Base-by-base conservation (phyloP, 2,797 vertebrate species). In the Lutjanus argentimaculatus region DNA sequence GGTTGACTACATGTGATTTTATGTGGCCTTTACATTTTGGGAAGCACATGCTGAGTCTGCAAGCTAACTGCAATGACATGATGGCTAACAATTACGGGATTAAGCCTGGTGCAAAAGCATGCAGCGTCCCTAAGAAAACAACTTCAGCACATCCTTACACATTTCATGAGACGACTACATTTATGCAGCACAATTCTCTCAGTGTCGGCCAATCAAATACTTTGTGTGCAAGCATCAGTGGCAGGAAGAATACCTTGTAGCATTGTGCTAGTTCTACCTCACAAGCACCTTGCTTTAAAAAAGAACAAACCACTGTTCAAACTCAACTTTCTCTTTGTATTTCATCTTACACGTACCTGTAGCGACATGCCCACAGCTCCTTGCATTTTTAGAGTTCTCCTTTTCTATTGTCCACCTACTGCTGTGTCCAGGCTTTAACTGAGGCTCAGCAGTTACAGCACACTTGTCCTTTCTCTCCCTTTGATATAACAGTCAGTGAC, bases 401-500 rank as follows among this genome's bases (percentile, higher is more conserved):
- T 45, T 48, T 13, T 17, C 53, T 51, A 6, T 79, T 84, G 52
- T 87, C 67, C n/a, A 2, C 51, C 19, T 70, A 22, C 25, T 42
- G 46, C 75, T 67, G 49, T 65, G 62, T 82, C 79, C 57, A 19
- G 61, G 53, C 70, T 67, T 49, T 66, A 42, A 56, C 63, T 67
- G 61, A 22, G 45, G 64, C 67, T 70, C 52, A 61, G 51, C 53
- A 45, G n/a, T 68, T 42, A 46, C 16, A 62, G 25, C 43, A 1
- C 12, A 52, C 43, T 64, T 65, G 62, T 72, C 70, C 64, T 65
- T 85, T 84, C 74, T 21, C 73, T 55, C 40, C 21, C 73, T 89
- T 77, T 85, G 67, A 84, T 81, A 52, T 72, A 42, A 58, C 22
- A 72, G 69, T 77, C 81, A 56, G 49, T 79, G 70, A 63, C 67